Conservation (phyloP, 2,113 vertebrate genomes). For the Phrynosoma blainvillii region DNA sequence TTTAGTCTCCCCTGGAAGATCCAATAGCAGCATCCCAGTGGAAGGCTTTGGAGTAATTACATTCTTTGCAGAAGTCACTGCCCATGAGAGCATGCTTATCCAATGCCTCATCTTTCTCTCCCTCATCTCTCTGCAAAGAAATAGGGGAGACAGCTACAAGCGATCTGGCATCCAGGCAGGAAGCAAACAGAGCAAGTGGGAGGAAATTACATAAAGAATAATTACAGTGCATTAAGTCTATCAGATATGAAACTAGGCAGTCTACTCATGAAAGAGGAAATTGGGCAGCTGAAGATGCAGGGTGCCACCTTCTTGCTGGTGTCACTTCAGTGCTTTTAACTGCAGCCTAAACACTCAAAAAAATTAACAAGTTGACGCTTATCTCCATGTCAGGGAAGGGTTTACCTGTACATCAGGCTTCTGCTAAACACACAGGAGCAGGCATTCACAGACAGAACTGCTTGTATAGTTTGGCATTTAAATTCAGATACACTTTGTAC, state of each 20-base stretch:
- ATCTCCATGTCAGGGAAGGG: background rate
- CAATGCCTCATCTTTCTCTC: background rate
- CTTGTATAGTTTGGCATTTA: background rate
- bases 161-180: background rate
- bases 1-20: background rate
- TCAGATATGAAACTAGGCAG: constrained; percentile 7
- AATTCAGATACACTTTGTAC: background rate
- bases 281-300: background rate
- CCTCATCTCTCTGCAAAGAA: background rate
- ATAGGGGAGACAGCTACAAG: background rate
- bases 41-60: background rate
- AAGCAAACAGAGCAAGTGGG: constrained; percentile 3
- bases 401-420: background rate
- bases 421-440: background rate
- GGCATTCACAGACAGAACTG: background rate
- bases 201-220: constrained; percentile 29
- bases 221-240: constrained; percentile 13
- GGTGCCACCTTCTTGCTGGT: background rate
- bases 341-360: background rate
- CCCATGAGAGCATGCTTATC: background rate
- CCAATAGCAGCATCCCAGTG: background rate
- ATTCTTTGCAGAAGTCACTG: background rate
- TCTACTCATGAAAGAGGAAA: constrained; percentile 1
- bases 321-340: background rate
- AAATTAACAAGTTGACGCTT: background rate